Conservation (phyloP, 2,797 vertebrate genomes). For the Masticophis lateralis region DNA sequence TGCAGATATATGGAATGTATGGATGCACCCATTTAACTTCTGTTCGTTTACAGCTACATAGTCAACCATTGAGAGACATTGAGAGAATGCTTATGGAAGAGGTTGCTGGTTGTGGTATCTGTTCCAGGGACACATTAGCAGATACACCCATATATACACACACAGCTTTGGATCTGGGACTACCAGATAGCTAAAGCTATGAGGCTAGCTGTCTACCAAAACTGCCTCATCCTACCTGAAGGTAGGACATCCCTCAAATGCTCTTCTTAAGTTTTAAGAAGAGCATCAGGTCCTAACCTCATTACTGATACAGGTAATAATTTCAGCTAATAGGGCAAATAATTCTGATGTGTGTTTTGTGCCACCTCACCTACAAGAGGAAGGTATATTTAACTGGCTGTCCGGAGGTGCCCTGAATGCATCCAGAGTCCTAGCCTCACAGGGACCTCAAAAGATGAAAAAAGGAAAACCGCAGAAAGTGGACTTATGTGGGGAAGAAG, state of each 20-base stretch:
- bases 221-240: neutral
- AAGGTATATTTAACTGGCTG: neutral
- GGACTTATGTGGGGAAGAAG: neutral
- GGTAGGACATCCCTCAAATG: neutral
- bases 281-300: neutral
- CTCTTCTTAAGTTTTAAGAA: neutral
- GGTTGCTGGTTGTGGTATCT: neutral
- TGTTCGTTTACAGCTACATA: neutral
- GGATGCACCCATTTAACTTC: neutral
- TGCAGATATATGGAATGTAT: neutral
- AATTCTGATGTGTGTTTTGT: neutral
- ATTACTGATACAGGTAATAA: neutral
- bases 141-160: neutral
- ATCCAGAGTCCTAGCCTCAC: neutral
- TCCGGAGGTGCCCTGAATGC: neutral
- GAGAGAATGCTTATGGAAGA: neutral
- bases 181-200: neutral
- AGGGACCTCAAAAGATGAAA: neutral
- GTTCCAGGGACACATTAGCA: neutral
- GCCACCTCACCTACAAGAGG: neutral
- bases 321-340: neutral
- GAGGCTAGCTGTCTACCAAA: neutral
- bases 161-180: neutral
- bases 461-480: neutral
- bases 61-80: neutral